Base-by-base conservation (phyloP, 2,797 vertebrate genomes). In the Odontamblyopus rebecca region DNA sequence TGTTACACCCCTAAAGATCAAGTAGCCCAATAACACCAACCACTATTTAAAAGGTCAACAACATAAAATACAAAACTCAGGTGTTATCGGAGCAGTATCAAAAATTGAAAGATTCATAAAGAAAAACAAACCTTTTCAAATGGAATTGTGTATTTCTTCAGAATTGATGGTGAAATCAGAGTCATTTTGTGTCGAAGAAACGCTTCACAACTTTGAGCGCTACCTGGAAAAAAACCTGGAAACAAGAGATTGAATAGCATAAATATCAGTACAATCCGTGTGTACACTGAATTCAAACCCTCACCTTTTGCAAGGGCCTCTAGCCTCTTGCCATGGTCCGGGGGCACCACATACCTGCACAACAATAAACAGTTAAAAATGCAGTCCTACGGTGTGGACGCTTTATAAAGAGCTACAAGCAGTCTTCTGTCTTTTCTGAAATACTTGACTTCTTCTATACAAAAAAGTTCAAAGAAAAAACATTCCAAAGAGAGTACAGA, bases 141-240 rank as follows among this genome's bases (percentile, higher is more conserved):
- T 0, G 97, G 97, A 68, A 99, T 97, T 67, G 96, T 95, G 0
- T 98, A 99, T 89, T 99, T 99, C 85, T 96, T 98, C 81, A 99
- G 87, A 85, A 99, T 97, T 29, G 96, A 96, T 0, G 98, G 98
- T 6, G 98, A 99, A 78, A 99, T 99, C 80, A 99, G 89, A 44
- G 98, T 99, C 98, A 99, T 99, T 89, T 99, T 99, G 90, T 99
- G 98, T 35, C 97, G 95, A 63, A 99, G 93, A 86, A 99, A 99
- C 0, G 98, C 97, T 87, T 99, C 97, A 79, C 98, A 99, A 90
- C 95, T 96, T 84, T 99, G 97, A 57, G 96, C 95, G 12, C 97
- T 99, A 68, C 98, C 98, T 15, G 98, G 98, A 77, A 99, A 99
- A 86, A 99, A 99, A 19, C 97, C 98, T 99, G 87, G 0, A 74